phyloP scores from a whole-genome alignment of 2,888 invertebrate species.

The Stenotaenia linearis region DNA sequence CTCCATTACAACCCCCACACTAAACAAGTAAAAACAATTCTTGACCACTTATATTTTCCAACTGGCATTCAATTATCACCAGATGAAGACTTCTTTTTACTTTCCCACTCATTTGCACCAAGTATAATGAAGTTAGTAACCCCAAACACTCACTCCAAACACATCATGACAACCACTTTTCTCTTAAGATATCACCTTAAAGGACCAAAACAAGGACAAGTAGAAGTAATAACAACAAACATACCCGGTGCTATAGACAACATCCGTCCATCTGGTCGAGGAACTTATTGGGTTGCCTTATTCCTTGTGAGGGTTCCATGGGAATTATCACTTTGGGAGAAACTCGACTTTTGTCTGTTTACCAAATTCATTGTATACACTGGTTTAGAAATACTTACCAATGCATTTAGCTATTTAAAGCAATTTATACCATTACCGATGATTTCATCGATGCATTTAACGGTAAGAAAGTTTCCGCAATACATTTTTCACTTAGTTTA shows the following conservation, averaged over 20 bases:
- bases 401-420: not conserved
- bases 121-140: not conserved
- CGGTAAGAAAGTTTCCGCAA: not conserved
- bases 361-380: not conserved
- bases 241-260: conserved; percentile 12
- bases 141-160: no score
- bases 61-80: conserved; percentile 3
- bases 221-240: not conserved
- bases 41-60: not conserved
- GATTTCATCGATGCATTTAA: not conserved
- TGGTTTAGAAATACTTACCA: not conserved
- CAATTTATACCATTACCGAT: not conserved
- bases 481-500: no score
- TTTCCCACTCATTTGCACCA: not conserved
- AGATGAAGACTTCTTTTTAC: not conserved
- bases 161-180: no score
- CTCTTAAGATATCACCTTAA: not conserved
- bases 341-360: not conserved
- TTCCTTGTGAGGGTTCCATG: not conserved
- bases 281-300: not conserved
- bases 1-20: not conserved
- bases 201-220: not conserved
- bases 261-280: not conserved
- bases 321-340: not conserved
- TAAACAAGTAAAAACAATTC: not conserved